Evolutionary conservation across 1,140 invertebrate genomes (phyloP).

Genomic region (Teleopsis dalmanni): DNA sequence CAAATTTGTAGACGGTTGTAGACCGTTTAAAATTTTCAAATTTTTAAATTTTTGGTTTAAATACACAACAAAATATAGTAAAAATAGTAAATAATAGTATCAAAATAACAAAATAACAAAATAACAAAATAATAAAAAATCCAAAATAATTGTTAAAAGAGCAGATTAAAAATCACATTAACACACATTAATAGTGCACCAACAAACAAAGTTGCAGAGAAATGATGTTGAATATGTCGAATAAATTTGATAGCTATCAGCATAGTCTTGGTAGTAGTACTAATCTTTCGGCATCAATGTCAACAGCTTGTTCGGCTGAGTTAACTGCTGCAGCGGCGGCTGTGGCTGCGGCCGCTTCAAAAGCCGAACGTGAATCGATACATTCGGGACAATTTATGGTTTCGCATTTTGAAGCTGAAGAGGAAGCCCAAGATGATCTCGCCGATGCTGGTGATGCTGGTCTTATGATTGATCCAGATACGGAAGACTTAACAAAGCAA

Average conservation of each 20-base stretch:
- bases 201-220: too few relatives aligned
- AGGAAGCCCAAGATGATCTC: slow-evolving; percentile 79
- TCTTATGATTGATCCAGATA: slow-evolving; percentile 59
- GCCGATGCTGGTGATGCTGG: slow-evolving; percentile 56
- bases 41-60: too few relatives aligned
- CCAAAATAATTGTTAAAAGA: too few relatives aligned
- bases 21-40: too few relatives aligned
- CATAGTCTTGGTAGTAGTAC: neutral
- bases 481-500: slow-evolving; percentile 30
- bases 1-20: too few relatives aligned
- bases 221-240: slow-evolving; percentile 26
- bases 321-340: slow-evolving; percentile 22
- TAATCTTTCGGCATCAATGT: neutral
- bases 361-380: slow-evolving; percentile 62
- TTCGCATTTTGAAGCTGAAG: slow-evolving; percentile 89
- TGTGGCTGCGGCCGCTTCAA: slow-evolving; percentile 19
- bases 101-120: too few relatives aligned
- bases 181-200: too few relatives aligned
- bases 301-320: neutral
- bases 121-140: too few relatives aligned
- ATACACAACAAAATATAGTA: too few relatives aligned
- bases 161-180: too few relatives aligned
- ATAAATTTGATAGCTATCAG: slow-evolving; percentile 7
- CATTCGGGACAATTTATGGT: slow-evolving; percentile 99
- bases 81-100: too few relatives aligned